Percentiles rank a stretch among this genome's conserved stretches.
Conservation (phyloP, 2,113 vertebrate genomes). For the Aegypius monachus region DNA sequence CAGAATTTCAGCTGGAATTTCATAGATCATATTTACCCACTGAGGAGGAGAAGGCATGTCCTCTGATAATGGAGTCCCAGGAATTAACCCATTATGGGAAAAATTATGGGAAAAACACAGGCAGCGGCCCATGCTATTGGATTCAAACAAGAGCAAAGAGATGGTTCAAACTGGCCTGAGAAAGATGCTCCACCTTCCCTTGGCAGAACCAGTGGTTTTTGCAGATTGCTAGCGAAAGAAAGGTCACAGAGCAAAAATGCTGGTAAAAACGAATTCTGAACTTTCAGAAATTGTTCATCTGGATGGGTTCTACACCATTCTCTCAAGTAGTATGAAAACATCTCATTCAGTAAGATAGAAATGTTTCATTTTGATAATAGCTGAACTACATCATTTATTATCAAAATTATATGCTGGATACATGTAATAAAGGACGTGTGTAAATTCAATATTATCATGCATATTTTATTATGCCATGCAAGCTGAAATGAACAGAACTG, state of each 20-base stretch:
- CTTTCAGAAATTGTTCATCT: background rate
- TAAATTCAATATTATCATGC: background rate
- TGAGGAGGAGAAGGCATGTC: background rate
- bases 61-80: background rate
- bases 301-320: background rate
- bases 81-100: background rate
- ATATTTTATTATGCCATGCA: background rate
- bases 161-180: background rate
- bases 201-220: background rate
- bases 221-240: background rate
- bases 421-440: background rate
- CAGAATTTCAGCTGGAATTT: background rate
- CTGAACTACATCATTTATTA: background rate
- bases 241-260: background rate
- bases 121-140: too few relatives aligned
- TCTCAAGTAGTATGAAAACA: background rate
- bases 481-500: slow-evolving; percentile 7
- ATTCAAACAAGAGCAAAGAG: background rate
- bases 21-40: background rate
- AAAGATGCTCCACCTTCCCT: background rate
- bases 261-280: background rate
- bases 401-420: background rate
- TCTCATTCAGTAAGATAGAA: background rate
- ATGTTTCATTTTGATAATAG: background rate
- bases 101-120: background rate